These are phyloP conservation scores for Agriotes lineatus DNA, from an alignment of 2,888 invertebrate genomes.

Conservation along the genomic window DNA sequence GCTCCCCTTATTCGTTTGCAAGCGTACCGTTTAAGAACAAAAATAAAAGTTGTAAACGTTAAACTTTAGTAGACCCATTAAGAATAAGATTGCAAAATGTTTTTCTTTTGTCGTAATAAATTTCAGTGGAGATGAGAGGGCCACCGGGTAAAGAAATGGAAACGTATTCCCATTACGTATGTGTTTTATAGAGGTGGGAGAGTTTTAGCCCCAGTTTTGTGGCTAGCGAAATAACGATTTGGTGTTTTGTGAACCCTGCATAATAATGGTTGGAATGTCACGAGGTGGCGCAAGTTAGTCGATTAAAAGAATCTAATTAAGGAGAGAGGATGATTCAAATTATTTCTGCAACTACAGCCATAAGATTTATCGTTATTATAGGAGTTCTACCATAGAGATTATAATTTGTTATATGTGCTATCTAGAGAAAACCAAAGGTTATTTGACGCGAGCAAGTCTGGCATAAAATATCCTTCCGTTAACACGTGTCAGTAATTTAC, in stretches of 20 bases:
- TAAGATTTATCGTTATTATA: background rate
- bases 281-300: too few species aligned
- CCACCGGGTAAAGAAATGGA: slow-evolving; percentile 17
- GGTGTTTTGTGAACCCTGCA: slow-evolving; percentile 1
- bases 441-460: background rate
- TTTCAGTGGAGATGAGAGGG: slow-evolving; percentile 39
- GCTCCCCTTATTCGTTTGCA: slow-evolving; percentile 32
- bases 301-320: slow-evolving; percentile 12
- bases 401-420: background rate
- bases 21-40: slow-evolving; percentile 38
- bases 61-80: slow-evolving; percentile 48
- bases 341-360: slow-evolving; percentile 5
- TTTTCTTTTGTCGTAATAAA: slow-evolving; percentile 47
- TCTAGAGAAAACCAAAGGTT: slow-evolving; percentile 11
- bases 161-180: slow-evolving; percentile 28
- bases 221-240: slow-evolving; percentile 5
- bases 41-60: slow-evolving; percentile 49
- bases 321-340: slow-evolving; percentile 1
- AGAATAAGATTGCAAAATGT: slow-evolving; percentile 44
- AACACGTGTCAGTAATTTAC: slow-evolving; percentile 16
- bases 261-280: too few species aligned
- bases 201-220: slow-evolving; percentile 11
- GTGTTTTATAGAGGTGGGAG: slow-evolving; percentile 18
- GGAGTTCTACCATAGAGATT: slow-evolving; percentile 5
- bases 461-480: slow-evolving; percentile 3